Evolutionary conservation across 2,113 vertebrate genomes (phyloP).

Genomic region (Laticauda laticaudata): DNA sequence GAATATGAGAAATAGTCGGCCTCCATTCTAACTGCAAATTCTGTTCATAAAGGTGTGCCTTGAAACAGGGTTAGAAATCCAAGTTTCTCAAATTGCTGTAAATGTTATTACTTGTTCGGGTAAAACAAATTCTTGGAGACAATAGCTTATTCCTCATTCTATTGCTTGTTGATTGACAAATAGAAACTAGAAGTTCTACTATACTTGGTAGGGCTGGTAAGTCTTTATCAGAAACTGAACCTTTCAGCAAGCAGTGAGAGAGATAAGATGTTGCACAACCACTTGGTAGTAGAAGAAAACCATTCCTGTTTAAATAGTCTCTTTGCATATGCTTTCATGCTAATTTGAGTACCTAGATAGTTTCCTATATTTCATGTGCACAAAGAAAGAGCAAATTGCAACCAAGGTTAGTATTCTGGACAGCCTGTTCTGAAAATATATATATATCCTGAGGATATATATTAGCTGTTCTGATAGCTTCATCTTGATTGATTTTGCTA

Average conservation of each 20-base stretch:
- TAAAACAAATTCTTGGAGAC: conserved; percentile 3
- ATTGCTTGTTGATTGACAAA: conserved; percentile 10
- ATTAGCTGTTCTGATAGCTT: not conserved
- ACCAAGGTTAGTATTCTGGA: not conserved
- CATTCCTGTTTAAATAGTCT: not conserved
- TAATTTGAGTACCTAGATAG: not conserved
- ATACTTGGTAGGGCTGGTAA: conserved; percentile 13
- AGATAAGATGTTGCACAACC: not conserved
- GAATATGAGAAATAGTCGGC: not conserved
- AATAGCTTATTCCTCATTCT: not conserved
- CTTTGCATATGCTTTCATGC: not conserved
- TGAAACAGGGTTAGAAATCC: not conserved
- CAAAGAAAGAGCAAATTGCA: not conserved
- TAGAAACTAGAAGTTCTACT: not conserved
- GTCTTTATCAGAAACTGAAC: not conserved
- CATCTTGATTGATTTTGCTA: not conserved
- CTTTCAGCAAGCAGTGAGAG: not conserved
- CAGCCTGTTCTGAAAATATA: not conserved
- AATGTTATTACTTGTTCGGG: not conserved
- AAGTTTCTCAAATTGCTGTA: not conserved
- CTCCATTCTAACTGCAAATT: not conserved
- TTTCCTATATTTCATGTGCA: no score
- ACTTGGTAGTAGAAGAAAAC: not conserved
- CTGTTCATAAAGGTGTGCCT: not conserved
- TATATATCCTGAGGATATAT: not conserved